Percentiles rank a stretch among this genome's conserved stretches.
These are phyloP conservation scores for Parnassius smintheus DNA, from an alignment of 2,888 invertebrate species.

Conservation along the genomic window DNA sequence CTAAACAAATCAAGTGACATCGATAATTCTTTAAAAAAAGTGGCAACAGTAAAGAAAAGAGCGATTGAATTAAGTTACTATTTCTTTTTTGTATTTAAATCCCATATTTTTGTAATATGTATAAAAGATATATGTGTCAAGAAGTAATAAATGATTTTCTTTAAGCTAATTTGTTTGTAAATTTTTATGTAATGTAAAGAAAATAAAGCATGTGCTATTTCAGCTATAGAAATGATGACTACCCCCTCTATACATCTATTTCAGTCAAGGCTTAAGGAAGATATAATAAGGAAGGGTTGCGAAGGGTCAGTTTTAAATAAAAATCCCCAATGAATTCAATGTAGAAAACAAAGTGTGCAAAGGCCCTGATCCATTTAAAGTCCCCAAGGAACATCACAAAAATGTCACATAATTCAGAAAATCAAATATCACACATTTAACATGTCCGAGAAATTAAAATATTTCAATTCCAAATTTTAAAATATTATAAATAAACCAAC, in stretches of 20 bases:
- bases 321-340: constrained; percentile 7
- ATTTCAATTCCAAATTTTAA: no score
- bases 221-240: constrained; percentile 22
- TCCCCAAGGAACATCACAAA: constrained; percentile 6
- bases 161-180: constrained; percentile 16
- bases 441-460: neutral
- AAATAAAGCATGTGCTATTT: constrained; percentile 22
- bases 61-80: neutral
- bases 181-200: constrained; percentile 10
- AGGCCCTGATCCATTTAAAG: constrained; percentile 7
- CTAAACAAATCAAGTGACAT: constrained; percentile 38
- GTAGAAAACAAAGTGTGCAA: constrained; percentile 3
- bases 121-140: constrained; percentile 7
- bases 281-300: constrained; percentile 12
- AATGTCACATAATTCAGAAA: neutral
- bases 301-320: constrained; percentile 4
- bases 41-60: constrained; percentile 10
- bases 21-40: constrained; percentile 33
- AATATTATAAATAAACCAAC: no score
- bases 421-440: constrained; percentile 20
- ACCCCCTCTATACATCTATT: constrained; percentile 25
- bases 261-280: constrained; percentile 2
- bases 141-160: constrained; percentile 6
- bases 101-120: neutral
- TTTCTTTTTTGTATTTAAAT: constrained; percentile 5